Percentiles rank a stretch among this genome's conserved stretches.
Evolutionary conservation across 2,113 vertebrate genomes (phyloP).

Genomic region (Boulengerochromis microlepis): DNA sequence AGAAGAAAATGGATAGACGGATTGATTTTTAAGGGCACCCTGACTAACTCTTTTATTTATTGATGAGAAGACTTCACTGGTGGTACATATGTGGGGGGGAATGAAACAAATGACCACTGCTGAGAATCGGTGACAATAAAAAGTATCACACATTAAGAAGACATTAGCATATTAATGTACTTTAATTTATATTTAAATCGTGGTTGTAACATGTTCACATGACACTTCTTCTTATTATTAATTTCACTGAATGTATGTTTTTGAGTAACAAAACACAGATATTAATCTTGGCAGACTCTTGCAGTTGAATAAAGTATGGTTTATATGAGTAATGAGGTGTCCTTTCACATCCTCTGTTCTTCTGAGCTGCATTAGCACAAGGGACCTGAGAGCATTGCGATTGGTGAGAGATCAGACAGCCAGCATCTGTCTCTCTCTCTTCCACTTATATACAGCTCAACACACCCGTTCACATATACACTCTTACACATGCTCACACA

Average conservation of each 20-base stretch:
- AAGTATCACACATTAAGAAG: not conserved
- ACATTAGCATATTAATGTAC: not conserved
- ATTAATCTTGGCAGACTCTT: not conserved
- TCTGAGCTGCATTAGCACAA: conserved; percentile 33
- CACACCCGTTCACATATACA: not conserved
- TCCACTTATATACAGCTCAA: conserved; percentile 1
- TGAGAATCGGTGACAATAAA: not conserved
- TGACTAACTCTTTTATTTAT: not conserved
- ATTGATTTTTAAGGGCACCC: not conserved
- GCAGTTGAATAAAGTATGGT: conserved; percentile 1
- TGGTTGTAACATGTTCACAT: not conserved
- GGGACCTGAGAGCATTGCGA: conserved; percentile 18
- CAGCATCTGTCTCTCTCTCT: conserved; percentile 50
- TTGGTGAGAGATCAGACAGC: conserved; percentile 47
- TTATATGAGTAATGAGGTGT: conserved; percentile 57
- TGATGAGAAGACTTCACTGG: not conserved
- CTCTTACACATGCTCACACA: conserved; percentile 27
- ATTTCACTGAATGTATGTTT: not conserved
- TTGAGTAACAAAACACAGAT: not conserved
- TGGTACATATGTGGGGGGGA: not conserved
- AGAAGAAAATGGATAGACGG: not conserved
- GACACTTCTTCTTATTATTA: rapidly evolving
- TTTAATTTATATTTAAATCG: not conserved
- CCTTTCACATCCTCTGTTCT: conserved; percentile 49
- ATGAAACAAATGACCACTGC: not conserved